phyloP scores from a whole-genome alignment of 2,113 vertebrate species.

The Erythrolamprus reginae region DNA sequence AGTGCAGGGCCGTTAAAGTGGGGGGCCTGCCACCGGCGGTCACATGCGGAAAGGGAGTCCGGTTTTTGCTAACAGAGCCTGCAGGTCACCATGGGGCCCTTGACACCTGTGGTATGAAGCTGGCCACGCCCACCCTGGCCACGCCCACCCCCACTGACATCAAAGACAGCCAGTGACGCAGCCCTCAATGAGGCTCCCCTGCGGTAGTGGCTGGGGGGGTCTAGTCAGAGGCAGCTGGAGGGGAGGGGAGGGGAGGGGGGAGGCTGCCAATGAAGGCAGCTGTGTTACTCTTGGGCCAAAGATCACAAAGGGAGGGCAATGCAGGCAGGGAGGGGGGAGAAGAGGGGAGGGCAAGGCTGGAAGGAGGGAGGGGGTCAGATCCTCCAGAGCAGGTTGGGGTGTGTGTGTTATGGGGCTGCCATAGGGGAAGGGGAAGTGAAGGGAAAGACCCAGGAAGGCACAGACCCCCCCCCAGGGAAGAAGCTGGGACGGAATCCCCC shows the following conservation, averaged over 20 bases:
- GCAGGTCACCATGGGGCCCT: no score
- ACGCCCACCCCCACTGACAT: no score
- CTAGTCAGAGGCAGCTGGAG: not conserved
- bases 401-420: accelerated
- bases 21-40: no score
- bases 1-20: no score
- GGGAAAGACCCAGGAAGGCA: not conserved
- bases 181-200: no score
- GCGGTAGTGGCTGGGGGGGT: not conserved
- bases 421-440: accelerated
- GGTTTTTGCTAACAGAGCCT: no score
- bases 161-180: no score
- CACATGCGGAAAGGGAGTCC: no score
- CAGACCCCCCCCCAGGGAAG: not conserved
- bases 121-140: no score
- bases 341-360: not conserved
- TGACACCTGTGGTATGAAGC: no score
- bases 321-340: not conserved
- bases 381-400: accelerated
- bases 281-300: not conserved
- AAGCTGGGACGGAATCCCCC: not conserved
- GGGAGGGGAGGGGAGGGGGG: not conserved
- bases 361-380: no score
- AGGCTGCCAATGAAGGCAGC: not conserved
- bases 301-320: not conserved